Evolutionary conservation across 2,113 vertebrate genomes (phyloP).

Genomic region (Glaucomys volans): DNA sequence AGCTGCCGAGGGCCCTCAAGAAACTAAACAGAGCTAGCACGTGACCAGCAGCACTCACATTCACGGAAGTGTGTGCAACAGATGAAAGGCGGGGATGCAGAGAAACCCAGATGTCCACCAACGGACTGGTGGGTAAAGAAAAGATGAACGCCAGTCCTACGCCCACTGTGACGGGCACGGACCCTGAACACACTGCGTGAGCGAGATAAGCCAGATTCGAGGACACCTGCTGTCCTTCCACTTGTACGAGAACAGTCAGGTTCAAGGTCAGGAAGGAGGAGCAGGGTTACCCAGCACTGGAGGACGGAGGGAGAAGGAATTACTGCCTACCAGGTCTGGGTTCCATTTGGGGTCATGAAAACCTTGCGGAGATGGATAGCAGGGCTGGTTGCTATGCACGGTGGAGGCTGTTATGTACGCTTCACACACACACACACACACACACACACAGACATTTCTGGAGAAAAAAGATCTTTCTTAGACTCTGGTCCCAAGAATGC

Average conservation of each 20-base stretch:
- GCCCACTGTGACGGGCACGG: neutral
- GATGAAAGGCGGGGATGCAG: neutral
- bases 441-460: neutral
- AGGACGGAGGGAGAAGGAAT: neutral
- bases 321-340: too few relatives aligned
- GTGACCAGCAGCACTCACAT: neutral
- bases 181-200: neutral
- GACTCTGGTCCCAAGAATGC: neutral
- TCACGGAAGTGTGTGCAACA: neutral
- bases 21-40: neutral
- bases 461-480: neutral
- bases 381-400: neutral
- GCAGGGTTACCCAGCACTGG: neutral
- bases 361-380: neutral
- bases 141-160: neutral
- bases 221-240: neutral
- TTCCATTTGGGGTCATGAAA: neutral
- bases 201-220: neutral
- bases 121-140: neutral
- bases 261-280: neutral
- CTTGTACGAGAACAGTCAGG: neutral
- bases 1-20: neutral
- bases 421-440: neutral
- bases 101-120: neutral
- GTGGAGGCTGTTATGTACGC: neutral